Conservation (phyloP, 2,797 vertebrate species). For the Rhyacichthys aspro region DNA sequence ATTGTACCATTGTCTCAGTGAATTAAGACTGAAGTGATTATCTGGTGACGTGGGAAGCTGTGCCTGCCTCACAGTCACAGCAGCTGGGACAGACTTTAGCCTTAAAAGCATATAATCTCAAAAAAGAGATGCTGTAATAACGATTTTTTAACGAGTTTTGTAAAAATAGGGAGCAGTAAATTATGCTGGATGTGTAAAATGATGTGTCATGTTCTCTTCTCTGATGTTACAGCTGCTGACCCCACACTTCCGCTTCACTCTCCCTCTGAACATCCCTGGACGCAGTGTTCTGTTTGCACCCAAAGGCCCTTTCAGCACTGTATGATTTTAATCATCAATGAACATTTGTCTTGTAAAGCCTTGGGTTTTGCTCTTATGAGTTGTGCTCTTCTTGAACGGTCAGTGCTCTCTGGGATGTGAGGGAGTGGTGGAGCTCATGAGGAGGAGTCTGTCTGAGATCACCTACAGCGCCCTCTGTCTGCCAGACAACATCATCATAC, state of each 20-base stretch:
- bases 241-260: conserved; percentile 60
- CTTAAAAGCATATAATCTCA: too few species aligned
- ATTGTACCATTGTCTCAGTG: too few species aligned
- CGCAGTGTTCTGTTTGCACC: conserved; percentile 4
- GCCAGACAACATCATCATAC: conserved; percentile 74
- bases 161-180: too few species aligned
- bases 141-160: too few species aligned
- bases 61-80: too few species aligned
- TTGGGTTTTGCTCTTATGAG: neutral
- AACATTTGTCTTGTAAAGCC: neutral
- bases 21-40: too few species aligned
- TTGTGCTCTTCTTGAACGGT: neutral
- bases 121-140: too few species aligned
- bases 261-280: conserved; percentile 23
- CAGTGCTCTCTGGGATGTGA: conserved; percentile 68
- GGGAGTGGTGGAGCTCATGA: conserved; percentile 70
- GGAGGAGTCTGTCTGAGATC: conserved; percentile 43
- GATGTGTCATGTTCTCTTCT: neutral
- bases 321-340: neutral
- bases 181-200: neutral
- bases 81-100: too few species aligned
- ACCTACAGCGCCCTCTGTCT: conserved; percentile 78
- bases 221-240: conserved; percentile 45
- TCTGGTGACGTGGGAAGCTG: too few species aligned
- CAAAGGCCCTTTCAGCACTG: neutral